phyloP scores from a whole-genome alignment of 1,140 invertebrate genomes.

The Pseudoatta argentina region DNA sequence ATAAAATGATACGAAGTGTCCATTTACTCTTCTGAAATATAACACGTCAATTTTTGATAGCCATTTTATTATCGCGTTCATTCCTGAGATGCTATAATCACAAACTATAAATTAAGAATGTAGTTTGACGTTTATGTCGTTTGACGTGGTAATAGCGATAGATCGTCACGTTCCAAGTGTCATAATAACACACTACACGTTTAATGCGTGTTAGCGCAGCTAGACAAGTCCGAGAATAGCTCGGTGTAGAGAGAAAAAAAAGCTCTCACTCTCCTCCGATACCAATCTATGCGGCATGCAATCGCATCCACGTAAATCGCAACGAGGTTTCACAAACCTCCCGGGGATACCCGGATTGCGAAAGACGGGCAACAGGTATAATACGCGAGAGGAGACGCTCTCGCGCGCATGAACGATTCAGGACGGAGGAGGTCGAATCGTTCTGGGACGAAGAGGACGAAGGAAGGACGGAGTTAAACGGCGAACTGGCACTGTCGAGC shows the following conservation, averaged over 20 bases:
- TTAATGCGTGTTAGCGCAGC: not conserved
- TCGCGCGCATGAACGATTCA: conserved; percentile 68
- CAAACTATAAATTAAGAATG: conserved; percentile 24
- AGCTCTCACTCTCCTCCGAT: not conserved
- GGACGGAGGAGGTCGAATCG: conserved; percentile 62
- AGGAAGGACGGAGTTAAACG: conserved; percentile 56
- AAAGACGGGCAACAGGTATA: conserved; percentile 68
- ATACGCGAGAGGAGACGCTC: conserved; percentile 56
- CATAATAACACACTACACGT: conserved; percentile 8
- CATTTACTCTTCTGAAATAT: not conserved
- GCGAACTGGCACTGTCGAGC: conserved; percentile 18
- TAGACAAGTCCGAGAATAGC: not conserved
- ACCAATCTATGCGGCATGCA: conserved; percentile 25
- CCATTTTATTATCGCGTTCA: not conserved
- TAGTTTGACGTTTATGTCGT: conserved; percentile 13
- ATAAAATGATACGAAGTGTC: not conserved
- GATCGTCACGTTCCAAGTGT: conserved; percentile 6
- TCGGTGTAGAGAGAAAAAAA: not conserved
- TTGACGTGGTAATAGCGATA: conserved; percentile 12
- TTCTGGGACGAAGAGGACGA: conserved; percentile 66
- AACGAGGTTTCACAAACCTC: conserved; percentile 35
- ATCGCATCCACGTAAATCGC: conserved; percentile 37
- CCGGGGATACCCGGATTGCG: conserved; percentile 56
- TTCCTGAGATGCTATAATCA: not conserved
- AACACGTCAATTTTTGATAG: conserved; percentile 1